Evolutionary conservation across 2,888 invertebrate genomes (phyloP), one percentile per base, ranked within the genome.

Genomic region (Petrolisthes manimaculis): DNA sequence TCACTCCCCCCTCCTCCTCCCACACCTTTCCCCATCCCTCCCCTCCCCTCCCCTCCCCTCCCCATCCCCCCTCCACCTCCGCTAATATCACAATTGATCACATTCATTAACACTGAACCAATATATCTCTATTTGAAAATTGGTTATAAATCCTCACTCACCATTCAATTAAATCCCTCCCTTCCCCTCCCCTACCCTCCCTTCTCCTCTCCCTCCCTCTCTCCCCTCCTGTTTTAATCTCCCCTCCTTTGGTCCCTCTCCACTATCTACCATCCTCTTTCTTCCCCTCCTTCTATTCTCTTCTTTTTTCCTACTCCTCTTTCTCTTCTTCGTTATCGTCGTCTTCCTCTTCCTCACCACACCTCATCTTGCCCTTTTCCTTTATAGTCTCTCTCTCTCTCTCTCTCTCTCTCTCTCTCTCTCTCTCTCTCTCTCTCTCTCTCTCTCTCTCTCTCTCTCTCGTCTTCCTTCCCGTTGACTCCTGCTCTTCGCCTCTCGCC

Each of bases 121-220:
- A 81, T 81, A 81, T 81, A 81, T 81, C 81, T 81, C 80, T 79
- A 55, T 79, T 80, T 61, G 14, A 67, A 24, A 67, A 67, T 24
- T 61, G 81, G 67, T 56, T 51, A 37, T 81, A 81, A 81, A 81
- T 81, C 37, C 51, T 81, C 67, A 5, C 56, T 67, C 81, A 67
- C 61, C 67, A 67, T 24, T 67, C 67, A 67, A 81, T 81, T 81
- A 81, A 4, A 55, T 9, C 51, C 67, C 81, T 71, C n/a, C 71
- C 37, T 24, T 3, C 74, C 14, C 74, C 74, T 24, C 74, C 74
- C 74, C 21, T 8, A 1, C 74, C 74, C 74, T 74, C 74, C 74
- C 74, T 67, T 14, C 67, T 8, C 24, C 74, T 2, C 74, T 21
- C 4, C 9, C 14, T 21, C 24, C 74, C n/a, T n/a, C n/a, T 21